Evolutionary conservation across 2,797 vertebrate species (phyloP), one percentile per base, ranked within the genome.

Genomic region (Coilia nasus): DNA sequence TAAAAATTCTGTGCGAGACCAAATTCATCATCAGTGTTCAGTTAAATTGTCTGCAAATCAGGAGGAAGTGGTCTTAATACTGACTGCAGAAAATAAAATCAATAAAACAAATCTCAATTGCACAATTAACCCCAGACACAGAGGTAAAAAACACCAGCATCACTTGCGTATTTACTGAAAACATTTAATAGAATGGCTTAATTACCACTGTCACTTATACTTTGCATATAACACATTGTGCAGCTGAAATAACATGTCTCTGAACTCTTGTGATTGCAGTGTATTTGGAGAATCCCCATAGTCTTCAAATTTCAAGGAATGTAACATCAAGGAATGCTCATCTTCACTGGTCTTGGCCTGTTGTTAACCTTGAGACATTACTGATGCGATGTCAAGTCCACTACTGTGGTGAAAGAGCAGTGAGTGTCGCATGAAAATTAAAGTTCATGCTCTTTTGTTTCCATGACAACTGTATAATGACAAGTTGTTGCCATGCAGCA

Each of bases 281-380:
- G 3, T 83, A 57, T 86, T 91, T 94, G 92, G 35, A 50, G 0
- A 60, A 91, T 59, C 93, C 91, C 9, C 0, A 81, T 0, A 0
- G 0, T 9, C 31, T 93, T 23, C 56, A 0, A 0, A 80, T 46
- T 62, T 81, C 3, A 7, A n/a, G n/a, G n/a, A 0, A 7, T 6
- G 67, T 91, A 0, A 88, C 83, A 14, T 57, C 91, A 60, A 93
- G 92, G 85, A 92, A 86, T 50, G 91, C 86, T 80, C 90, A 25
- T 0, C 60, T 96, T 85, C 0, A 1, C 0, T 96, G 94, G 94
- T 0, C 0, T 0, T 96, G 93, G 95, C 2, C 6, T 0, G 2
- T 5, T 2, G 0, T 0, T 3, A 47, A 25, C 0, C 92, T 92
- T 83, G 0, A 1, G 0, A 1, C 28, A 0, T 87, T 95, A 78